Base-by-base conservation (phyloP, 2,113 vertebrate species). In the Coracopsis vasa region DNA sequence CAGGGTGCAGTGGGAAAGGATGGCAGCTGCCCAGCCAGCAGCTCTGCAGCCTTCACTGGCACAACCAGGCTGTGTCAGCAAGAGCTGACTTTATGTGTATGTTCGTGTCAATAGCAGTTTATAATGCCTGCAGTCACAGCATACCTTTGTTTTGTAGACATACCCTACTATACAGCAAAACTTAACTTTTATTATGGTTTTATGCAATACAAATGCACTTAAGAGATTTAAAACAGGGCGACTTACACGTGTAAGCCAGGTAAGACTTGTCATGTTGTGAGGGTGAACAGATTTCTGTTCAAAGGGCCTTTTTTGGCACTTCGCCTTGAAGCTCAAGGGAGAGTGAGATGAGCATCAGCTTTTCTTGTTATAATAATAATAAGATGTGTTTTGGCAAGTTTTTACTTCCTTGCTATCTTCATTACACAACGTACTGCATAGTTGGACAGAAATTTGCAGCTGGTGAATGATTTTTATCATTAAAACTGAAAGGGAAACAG, bases 211-310 rank as follows among this genome's bases (percentile, higher is more conserved):
- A 89, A 21, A 66, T 75, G 27, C 45, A 48, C 45, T 62, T n/a
- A 42, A 48, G 45, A 45, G 53, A 39, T 84, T 82, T 91, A 47
- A 86, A 73, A 31, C 56, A 65, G 62, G 60, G 16, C 42, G 29
- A 53, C n/a, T 60, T 69, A 11, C 3, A 64, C 37, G 13, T 1
- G 4, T 64, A 58, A 88, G 51, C 69, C 33, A 72, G 69, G 37
- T 21, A 37, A 66, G 31, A 48, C 1, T 10, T 11, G 3, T 81
- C 3, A 2, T 8, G 3, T 58, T 71, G 24, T 51, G 61, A 89
- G 61, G 20, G 74, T 58, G 78, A 90, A 53, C 42, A 70, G 64
- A 53, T 73, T 95, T 88, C 39, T 86, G 35, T 90, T 69, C 3
- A 0, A 60, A 75, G 80, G 56, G 47, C 72, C 80, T 42, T 69